Evolutionary conservation across 2,113 vertebrate genomes (phyloP).

Genomic region (Circaetus cinerascens): DNA sequence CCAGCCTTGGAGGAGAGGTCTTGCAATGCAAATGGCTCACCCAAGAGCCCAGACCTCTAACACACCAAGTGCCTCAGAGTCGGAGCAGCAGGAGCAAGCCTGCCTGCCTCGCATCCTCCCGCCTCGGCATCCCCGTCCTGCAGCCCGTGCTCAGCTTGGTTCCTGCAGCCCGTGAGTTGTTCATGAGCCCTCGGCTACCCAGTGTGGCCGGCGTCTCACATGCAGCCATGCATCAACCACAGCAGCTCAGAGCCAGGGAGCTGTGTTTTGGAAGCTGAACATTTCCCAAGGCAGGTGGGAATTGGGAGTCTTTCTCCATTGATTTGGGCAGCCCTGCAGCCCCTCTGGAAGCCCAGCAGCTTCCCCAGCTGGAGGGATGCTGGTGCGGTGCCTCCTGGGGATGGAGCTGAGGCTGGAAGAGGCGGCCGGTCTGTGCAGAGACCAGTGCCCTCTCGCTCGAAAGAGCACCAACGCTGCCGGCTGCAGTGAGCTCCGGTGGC

Average conservation of each 20-base stretch:
- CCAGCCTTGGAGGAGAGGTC: not conserved
- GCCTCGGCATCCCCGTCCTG: fast-evolving
- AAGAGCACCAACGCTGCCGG: not conserved
- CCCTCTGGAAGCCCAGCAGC: not conserved
- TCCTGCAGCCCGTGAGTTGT: fast-evolving
- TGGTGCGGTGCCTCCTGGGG: not conserved
- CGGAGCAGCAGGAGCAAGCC: not conserved
- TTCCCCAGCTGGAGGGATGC: not conserved
- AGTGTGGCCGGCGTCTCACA: fast-evolving
- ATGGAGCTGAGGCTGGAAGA: not conserved
- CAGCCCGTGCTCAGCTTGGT: not conserved
- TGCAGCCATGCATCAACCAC: fast-evolving
- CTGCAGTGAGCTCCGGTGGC: not conserved
- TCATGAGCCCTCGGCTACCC: not conserved
- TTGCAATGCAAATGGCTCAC: not conserved
- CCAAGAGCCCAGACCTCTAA: not conserved
- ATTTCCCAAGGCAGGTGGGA: not conserved
- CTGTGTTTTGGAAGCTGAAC: not conserved
- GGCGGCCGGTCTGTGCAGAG: fast-evolving
- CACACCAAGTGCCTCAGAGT: fast-evolving
- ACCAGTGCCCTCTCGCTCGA: not conserved
- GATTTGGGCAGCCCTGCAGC: not conserved
- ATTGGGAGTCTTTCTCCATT: not conserved
- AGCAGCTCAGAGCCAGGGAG: not conserved
- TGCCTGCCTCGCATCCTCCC: not conserved